phyloP scores from a whole-genome alignment of 2,888 invertebrate genomes.

The Chrysodeixis includens region DNA sequence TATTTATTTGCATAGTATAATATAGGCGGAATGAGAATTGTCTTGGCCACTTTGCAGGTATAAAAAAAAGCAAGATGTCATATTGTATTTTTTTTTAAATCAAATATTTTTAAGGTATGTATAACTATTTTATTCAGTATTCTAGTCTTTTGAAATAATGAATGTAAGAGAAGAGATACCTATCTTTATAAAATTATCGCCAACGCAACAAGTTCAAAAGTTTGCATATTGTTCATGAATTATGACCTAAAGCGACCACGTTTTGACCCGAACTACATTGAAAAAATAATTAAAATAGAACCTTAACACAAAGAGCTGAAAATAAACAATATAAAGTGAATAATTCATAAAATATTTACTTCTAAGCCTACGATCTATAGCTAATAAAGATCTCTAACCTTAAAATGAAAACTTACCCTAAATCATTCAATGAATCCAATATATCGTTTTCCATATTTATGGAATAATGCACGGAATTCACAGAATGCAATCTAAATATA shows the following conservation, averaged over 20 bases:
- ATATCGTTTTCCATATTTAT: slow-evolving; percentile 90
- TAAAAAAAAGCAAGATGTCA: too few relatives aligned
- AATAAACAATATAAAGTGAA: neutral
- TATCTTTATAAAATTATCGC: slow-evolving; percentile 18
- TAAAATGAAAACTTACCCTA: slow-evolving; percentile 86
- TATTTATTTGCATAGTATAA: too few relatives aligned
- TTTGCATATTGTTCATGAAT: slow-evolving; percentile 30
- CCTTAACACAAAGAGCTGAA: neutral
- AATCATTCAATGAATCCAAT: slow-evolving; percentile 89
- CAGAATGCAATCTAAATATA: slow-evolving; percentile 4
- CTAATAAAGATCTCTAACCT: slow-evolving; percentile 39
- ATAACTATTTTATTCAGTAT: too few relatives aligned
- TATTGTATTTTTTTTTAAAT: too few relatives aligned
- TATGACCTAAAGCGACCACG: slow-evolving; percentile 9
- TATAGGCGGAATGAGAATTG: neutral
- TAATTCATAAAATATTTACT: neutral
- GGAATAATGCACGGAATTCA: slow-evolving; percentile 23
- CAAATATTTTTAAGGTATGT: too few relatives aligned
- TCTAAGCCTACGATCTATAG: neutral
- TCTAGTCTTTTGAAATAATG: too few relatives aligned
- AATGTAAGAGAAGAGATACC: too few relatives aligned
- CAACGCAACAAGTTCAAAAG: slow-evolving; percentile 39
- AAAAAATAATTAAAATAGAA: too few relatives aligned
- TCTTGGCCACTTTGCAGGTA: neutral
- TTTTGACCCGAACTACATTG: slow-evolving; percentile 1